phyloP scores from a whole-genome alignment of 2,113 vertebrate species.

The Eclectus roratus region DNA sequence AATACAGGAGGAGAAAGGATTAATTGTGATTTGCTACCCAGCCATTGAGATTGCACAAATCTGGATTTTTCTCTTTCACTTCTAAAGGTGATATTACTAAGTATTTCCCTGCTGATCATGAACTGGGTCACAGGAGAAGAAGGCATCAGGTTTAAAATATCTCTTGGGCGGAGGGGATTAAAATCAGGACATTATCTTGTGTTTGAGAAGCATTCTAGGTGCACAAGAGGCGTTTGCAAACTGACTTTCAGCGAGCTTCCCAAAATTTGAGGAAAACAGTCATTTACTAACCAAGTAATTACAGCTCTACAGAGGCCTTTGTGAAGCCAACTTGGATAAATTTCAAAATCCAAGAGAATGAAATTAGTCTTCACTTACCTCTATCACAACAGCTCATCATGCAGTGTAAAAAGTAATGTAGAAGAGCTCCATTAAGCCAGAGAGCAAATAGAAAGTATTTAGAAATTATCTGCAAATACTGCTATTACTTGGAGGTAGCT shows the following conservation, averaged over 20 bases:
- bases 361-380: neutral
- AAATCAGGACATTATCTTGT: neutral
- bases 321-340: neutral
- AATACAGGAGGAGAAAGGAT: neutral
- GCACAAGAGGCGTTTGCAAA: neutral
- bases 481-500: neutral
- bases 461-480: neutral
- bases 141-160: neutral
- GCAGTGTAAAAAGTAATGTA: neutral
- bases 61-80: neutral
- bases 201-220: neutral
- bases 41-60: neutral
- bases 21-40: neutral
- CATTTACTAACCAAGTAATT: neutral
- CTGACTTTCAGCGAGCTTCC: neutral
- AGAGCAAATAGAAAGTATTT: neutral
- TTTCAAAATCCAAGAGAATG: neutral
- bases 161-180: neutral
- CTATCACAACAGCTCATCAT: neutral
- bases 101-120: neutral
- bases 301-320: neutral
- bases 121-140: neutral
- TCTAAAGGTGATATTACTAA: neutral
- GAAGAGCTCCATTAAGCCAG: neutral
- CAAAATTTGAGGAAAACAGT: neutral